Conservation (phyloP, 2,888 invertebrate species). For the Eudemis profundana region DNA sequence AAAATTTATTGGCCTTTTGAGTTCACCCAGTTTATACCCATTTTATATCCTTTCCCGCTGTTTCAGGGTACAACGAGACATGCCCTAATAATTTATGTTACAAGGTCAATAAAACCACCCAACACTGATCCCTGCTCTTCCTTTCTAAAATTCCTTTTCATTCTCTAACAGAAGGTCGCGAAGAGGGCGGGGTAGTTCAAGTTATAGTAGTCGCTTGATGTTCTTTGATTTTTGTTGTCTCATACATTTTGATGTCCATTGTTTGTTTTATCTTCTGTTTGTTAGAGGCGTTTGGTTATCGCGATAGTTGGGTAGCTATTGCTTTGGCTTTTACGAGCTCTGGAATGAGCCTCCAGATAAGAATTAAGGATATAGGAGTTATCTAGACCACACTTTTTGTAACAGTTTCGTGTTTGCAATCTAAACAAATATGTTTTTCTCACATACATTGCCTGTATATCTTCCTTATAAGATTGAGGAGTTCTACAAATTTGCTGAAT, state of each 20-base stretch:
- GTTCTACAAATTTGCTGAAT: no score
- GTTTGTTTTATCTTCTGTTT: slow-evolving; percentile 43
- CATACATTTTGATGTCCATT: slow-evolving; percentile 41
- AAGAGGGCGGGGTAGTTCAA: slow-evolving; percentile 15
- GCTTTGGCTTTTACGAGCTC: slow-evolving; percentile 31
- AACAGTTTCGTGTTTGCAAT: slow-evolving; percentile 12
- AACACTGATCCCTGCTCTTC: slow-evolving; percentile 21
- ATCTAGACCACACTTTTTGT: slow-evolving; percentile 5
- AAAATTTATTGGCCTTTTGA: slow-evolving; percentile 43
- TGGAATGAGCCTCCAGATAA: slow-evolving; percentile 30
- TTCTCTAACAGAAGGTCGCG: background rate
- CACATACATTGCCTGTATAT: background rate
- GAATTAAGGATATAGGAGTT: slow-evolving; percentile 13
- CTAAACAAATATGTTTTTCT: background rate
- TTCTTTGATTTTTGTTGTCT: slow-evolving; percentile 43
- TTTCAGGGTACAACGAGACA: slow-evolving; percentile 58
- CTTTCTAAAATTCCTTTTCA: background rate
- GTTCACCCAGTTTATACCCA: slow-evolving; percentile 51
- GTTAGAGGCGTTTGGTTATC: slow-evolving; percentile 39
- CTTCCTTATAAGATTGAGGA: no score
- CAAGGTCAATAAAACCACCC: slow-evolving; percentile 50
- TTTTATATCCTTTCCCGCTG: slow-evolving; percentile 57
- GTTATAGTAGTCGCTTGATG: slow-evolving; percentile 9
- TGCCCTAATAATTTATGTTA: slow-evolving; percentile 56
- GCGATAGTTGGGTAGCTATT: slow-evolving; percentile 25